Conservation (phyloP, 30 jellyfish, hydroid and myxozoan species). For the Aurelia aurita region DNA sequence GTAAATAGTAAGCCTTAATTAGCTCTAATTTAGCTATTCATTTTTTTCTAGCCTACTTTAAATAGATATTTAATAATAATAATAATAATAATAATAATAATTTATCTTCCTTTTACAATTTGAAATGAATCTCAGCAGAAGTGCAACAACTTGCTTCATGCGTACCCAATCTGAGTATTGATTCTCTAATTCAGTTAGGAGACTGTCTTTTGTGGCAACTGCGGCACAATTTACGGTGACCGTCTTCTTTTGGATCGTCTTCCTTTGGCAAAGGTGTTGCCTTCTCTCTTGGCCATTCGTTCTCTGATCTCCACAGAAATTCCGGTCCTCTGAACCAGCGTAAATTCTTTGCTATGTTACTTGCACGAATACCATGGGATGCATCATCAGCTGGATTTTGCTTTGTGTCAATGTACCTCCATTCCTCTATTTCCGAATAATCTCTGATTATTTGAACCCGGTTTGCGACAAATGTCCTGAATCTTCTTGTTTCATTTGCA, state of each 20-base stretch:
- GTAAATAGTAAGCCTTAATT: too few species aligned
- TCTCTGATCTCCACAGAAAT: slow-evolving; percentile 19
- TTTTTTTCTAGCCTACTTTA: too few species aligned
- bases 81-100: too few species aligned
- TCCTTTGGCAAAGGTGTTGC: slow-evolving; percentile 22
- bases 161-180: slow-evolving; percentile 12
- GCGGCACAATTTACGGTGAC: neutral
- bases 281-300: slow-evolving; percentile 32
- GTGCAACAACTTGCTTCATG: slow-evolving; percentile 15
- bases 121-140: slow-evolving; percentile 17
- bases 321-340: slow-evolving; percentile 24
- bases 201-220: slow-evolving; percentile 8
- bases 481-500: slow-evolving; percentile 29
- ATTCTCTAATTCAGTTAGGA: slow-evolving; percentile 13
- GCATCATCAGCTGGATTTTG: slow-evolving; percentile 51
- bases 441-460: slow-evolving; percentile 33
- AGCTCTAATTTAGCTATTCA: too few species aligned
- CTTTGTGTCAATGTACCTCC: slow-evolving; percentile 22
- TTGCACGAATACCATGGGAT: slow-evolving; percentile 24
- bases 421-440: slow-evolving; percentile 14
- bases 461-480: slow-evolving; percentile 43
- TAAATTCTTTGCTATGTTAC: slow-evolving; percentile 9
- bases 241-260: neutral
- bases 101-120: slow-evolving; percentile 19
- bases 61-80: too few species aligned